These are phyloP conservation scores for Litocranius walleri DNA, from an alignment of 2,113 vertebrate species.

Conservation along the genomic window DNA sequence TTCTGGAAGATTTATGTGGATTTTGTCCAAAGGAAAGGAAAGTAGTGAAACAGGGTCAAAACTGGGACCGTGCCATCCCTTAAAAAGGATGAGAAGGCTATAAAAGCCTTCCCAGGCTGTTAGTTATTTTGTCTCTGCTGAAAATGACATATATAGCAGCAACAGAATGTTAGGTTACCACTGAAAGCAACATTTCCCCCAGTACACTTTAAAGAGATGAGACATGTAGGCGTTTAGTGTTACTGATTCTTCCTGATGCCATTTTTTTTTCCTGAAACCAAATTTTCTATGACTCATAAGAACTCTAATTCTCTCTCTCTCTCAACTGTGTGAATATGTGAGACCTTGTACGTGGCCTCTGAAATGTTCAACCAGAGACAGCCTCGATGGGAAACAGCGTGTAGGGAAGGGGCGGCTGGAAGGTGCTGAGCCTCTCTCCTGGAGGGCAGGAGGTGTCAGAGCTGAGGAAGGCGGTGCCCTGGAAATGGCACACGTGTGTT, in stretches of 20 bases:
- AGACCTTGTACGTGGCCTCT: constrained; percentile 43
- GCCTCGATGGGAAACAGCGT: background rate
- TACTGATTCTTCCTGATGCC: constrained; percentile 77
- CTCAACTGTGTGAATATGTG: constrained; percentile 52
- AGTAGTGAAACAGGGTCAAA: background rate
- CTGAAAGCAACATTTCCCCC: constrained; percentile 60
- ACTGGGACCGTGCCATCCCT: background rate
- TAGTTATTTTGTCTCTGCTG: background rate
- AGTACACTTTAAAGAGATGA: constrained; percentile 65
- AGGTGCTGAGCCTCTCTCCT: constrained; percentile 26
- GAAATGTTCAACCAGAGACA: background rate
- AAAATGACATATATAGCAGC: background rate
- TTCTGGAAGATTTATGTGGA: background rate
- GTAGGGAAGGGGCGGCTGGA: background rate
- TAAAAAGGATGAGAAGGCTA: background rate
- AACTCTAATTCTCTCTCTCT: constrained; percentile 63
- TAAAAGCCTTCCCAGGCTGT: constrained; percentile 16
- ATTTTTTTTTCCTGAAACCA: constrained; percentile 73
- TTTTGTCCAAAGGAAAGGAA: background rate
- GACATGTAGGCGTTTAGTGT: constrained; percentile 66
- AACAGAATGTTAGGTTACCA: constrained; percentile 53
- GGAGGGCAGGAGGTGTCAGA: constrained; percentile 20
- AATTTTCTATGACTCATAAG: constrained; percentile 71
- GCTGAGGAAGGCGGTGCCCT: background rate
- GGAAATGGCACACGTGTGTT: background rate